These are phyloP conservation scores for Perca flavescens DNA, from an alignment of 2,113 vertebrate species.

Conservation along the genomic window DNA sequence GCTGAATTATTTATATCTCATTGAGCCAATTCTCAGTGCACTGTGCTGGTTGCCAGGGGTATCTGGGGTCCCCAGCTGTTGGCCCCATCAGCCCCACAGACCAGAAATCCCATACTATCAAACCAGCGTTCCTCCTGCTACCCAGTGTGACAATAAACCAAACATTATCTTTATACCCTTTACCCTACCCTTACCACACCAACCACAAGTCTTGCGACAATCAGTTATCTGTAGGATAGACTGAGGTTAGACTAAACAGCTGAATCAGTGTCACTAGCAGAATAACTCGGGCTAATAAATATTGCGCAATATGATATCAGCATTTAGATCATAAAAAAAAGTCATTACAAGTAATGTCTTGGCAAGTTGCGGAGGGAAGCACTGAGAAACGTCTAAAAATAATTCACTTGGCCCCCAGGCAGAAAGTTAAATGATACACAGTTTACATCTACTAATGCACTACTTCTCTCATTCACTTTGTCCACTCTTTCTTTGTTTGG, in stretches of 20 bases:
- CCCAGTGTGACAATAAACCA: slow-evolving; percentile 6
- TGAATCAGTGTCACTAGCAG: not conserved
- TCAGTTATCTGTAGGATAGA: not conserved
- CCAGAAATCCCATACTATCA: slow-evolving; percentile 14
- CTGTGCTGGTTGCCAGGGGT: slow-evolving; percentile 52
- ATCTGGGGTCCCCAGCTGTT: slow-evolving; percentile 28
- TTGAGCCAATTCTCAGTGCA: slow-evolving; percentile 24
- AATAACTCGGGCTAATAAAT: not conserved
- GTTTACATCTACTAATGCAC: not conserved
- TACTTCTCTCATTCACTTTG: not conserved
- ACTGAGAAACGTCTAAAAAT: not conserved
- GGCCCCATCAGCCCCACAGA: slow-evolving; percentile 6
- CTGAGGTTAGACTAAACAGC: no score
- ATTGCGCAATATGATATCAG: not conserved
- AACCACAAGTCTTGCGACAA: not conserved
- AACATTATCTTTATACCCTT: not conserved
- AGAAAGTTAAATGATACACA: not conserved
- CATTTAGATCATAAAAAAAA: not conserved
- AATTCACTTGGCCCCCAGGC: not conserved
- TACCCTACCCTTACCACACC: not conserved
- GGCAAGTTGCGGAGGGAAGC: not conserved
- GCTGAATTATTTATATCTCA: slow-evolving; percentile 54
- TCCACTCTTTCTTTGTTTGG: slow-evolving; percentile 8
- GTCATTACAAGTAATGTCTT: not conserved
- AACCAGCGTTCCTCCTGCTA: not conserved